Conservation (phyloP, 2,113 vertebrate genomes). For the Sinocyclocheilus maitianheensis region DNA sequence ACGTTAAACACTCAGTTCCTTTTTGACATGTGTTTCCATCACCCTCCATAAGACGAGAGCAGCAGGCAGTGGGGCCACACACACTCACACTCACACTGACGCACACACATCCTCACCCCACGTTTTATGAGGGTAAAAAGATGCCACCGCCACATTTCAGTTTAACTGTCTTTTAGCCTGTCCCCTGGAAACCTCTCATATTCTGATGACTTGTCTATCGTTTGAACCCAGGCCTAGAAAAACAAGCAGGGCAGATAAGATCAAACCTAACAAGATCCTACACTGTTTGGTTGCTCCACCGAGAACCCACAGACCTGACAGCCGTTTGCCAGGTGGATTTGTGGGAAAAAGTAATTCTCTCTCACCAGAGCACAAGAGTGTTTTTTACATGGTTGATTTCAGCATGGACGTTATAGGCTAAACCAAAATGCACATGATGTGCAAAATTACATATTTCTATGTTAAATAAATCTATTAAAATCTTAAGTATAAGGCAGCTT, state of each 20-base stretch:
- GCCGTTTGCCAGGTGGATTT: slow-evolving; percentile 61
- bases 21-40: slow-evolving; percentile 78
- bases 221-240: slow-evolving; percentile 47
- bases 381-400: not conserved
- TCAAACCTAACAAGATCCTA: slow-evolving; percentile 60
- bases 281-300: slow-evolving; percentile 50
- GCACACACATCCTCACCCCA: slow-evolving; percentile 13
- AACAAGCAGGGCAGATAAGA: slow-evolving; percentile 59
- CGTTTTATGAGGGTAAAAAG: slow-evolving; percentile 32
- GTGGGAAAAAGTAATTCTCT: not conserved
- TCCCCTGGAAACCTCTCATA: slow-evolving; percentile 56
- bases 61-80: slow-evolving; percentile 2
- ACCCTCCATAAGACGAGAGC: slow-evolving; percentile 41
- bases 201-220: slow-evolving; percentile 49
- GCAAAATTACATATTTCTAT: too few species aligned
- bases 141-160: slow-evolving; percentile 53
- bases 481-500: too few species aligned
- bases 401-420: not conserved
- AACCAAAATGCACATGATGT: not conserved
- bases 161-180: slow-evolving; percentile 67
- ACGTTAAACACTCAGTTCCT: slow-evolving; percentile 79
- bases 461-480: too few species aligned
- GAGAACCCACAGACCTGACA: slow-evolving; percentile 59
- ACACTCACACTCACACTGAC: not conserved
- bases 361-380: not conserved